Percentiles rank a stretch among this genome's conserved stretches.
These are phyloP conservation scores for Volucella inflata DNA, from an alignment of 2,888 invertebrate genomes.

Conservation along the genomic window DNA sequence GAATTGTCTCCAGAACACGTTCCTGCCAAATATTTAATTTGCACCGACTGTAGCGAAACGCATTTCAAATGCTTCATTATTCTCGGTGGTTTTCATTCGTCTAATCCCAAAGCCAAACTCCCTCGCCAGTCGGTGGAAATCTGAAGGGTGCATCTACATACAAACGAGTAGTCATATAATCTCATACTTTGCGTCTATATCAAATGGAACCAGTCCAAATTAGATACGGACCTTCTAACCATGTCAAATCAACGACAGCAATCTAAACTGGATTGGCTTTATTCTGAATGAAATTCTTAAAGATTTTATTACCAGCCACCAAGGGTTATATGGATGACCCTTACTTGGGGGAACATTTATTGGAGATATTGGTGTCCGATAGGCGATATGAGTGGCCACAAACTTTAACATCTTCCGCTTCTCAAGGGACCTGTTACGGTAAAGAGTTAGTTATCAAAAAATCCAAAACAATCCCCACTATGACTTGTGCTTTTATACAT, in stretches of 20 bases:
- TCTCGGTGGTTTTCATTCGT: conserved; percentile 56
- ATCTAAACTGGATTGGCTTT: conserved; percentile 61
- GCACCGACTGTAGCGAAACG: conserved; percentile 74
- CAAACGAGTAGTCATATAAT: neutral
- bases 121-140: conserved; percentile 12
- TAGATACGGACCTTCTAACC: conserved; percentile 50
- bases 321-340: conserved; percentile 23
- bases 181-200: conserved; percentile 23
- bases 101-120: conserved; percentile 12
- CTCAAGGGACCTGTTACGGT: conserved; percentile 32
- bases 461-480: too few species aligned
- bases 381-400: conserved; percentile 25
- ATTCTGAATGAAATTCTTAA: conserved; percentile 39
- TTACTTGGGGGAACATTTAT: conserved; percentile 46
- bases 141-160: conserved; percentile 28
- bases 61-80: conserved; percentile 75
- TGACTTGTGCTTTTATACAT: neutral
- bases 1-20: conserved; percentile 19
- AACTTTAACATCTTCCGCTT: conserved; percentile 1
- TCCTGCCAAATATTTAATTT: conserved; percentile 76
- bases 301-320: conserved; percentile 55
- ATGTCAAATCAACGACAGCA: conserved; percentile 46
- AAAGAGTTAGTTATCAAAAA: neutral
- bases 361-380: conserved; percentile 57
- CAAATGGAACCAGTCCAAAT: conserved; percentile 52